Percentiles rank a stretch among this genome's conserved stretches.
Conservation (phyloP, 2,797 vertebrate genomes). For the Limosa lapponica region DNA sequence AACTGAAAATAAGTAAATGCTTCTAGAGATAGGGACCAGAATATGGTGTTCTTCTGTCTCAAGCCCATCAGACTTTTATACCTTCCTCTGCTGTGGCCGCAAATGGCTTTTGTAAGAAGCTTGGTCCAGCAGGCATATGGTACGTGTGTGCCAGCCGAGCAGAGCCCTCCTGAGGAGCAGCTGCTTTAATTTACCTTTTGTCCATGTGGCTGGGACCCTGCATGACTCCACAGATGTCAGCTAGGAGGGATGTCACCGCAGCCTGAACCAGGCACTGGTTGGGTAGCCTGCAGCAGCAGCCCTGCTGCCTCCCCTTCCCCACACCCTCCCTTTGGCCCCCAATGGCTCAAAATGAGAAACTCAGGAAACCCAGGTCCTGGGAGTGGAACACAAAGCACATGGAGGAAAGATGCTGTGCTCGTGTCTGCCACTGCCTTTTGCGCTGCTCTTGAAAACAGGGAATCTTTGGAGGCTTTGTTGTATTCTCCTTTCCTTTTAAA, state of each 20-base stretch:
- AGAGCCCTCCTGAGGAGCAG: background rate
- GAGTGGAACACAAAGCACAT: background rate
- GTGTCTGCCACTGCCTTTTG: background rate
- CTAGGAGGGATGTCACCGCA: accelerated
- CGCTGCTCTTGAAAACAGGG: background rate
- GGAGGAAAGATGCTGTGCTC: background rate
- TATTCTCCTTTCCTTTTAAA: background rate
- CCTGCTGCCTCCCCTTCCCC: background rate
- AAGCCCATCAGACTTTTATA: background rate
- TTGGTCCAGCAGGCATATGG: background rate
- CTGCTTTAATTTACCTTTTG: background rate
- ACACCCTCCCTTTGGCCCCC: background rate
- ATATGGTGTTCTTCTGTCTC: background rate
- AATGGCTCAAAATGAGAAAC: background rate
- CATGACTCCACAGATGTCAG: background rate
- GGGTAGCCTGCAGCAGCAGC: background rate
- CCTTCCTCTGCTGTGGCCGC: background rate
- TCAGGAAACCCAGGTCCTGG: background rate
- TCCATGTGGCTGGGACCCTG: background rate
- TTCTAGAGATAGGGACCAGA: background rate
- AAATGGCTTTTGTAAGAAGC: background rate
- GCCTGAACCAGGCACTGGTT: accelerated
- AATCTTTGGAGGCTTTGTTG: background rate
- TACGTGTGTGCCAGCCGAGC: background rate
- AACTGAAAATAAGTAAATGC: background rate